These are phyloP conservation scores for Onychomys torridus DNA, from an alignment of 2,797 vertebrate species.

Conservation along the genomic window DNA sequence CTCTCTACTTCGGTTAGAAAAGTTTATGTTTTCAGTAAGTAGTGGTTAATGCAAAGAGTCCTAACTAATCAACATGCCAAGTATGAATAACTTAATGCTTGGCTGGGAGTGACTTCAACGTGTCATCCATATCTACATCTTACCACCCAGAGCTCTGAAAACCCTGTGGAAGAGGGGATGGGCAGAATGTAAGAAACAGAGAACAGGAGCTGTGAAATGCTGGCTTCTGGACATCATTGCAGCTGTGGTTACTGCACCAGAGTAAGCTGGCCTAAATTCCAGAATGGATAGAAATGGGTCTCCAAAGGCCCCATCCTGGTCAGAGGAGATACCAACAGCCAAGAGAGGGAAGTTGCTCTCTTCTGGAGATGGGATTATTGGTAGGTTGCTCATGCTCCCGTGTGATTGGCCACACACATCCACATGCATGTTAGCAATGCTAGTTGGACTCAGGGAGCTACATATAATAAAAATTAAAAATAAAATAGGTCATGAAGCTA, in stretches of 20 bases:
- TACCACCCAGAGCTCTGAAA: neutral
- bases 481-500: neutral
- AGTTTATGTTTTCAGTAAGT: neutral
- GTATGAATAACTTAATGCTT: neutral
- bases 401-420: too few relatives aligned
- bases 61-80: neutral
- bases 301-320: neutral
- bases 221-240: neutral
- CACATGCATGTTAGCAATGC: neutral
- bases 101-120: neutral
- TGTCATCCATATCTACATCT: neutral
- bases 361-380: neutral
- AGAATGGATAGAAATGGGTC: neutral
- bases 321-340: neutral
- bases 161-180: neutral
- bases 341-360: neutral
- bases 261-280: neutral
- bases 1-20: neutral
- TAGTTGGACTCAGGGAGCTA: neutral
- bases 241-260: neutral
- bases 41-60: neutral
- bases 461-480: neutral
- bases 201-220: neutral
- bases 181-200: neutral
- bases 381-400: too few relatives aligned